A percentile compares a stretch with the other conserved stretches of the same genome.
phyloP scores from a whole-genome alignment of 2,113 vertebrate genomes.

The Rhineura floridana region DNA sequence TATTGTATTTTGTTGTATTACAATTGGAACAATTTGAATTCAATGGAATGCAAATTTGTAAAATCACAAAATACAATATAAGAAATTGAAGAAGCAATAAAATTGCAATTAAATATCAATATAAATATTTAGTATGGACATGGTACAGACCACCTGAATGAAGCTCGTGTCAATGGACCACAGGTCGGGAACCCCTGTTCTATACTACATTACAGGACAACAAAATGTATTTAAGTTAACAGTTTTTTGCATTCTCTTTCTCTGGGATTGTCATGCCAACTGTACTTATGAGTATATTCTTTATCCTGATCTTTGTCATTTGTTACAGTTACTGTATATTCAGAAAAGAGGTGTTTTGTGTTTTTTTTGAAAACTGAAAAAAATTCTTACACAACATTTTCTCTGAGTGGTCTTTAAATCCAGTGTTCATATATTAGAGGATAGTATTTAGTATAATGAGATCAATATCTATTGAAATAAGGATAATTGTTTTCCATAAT shows the following conservation, averaged over 20 bases:
- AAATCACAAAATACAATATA: no score
- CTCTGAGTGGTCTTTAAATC: not conserved
- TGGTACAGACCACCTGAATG: no score
- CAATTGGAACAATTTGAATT: no score
- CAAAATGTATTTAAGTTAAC: not conserved
- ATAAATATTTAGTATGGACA: no score
- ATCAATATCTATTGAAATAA: not conserved
- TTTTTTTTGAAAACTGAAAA: not conserved
- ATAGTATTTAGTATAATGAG: not conserved
- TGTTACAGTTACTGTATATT: not conserved
- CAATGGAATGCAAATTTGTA: no score
- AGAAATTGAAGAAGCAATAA: no score
- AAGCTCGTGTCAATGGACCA: no score
- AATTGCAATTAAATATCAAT: no score
- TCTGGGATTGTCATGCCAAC: not conserved
- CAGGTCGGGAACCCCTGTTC: no score
- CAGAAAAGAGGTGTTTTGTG: not conserved
- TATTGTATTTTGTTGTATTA: no score
- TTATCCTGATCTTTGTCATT: not conserved
- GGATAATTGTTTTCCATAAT: not conserved
- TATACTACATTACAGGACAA: not conserved
- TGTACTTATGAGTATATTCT: not conserved
- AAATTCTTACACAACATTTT: not conserved
- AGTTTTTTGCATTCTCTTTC: not conserved
- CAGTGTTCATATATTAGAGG: not conserved